Base-by-base conservation (phyloP, 2,113 vertebrate species). In the Trogon surrucura region DNA sequence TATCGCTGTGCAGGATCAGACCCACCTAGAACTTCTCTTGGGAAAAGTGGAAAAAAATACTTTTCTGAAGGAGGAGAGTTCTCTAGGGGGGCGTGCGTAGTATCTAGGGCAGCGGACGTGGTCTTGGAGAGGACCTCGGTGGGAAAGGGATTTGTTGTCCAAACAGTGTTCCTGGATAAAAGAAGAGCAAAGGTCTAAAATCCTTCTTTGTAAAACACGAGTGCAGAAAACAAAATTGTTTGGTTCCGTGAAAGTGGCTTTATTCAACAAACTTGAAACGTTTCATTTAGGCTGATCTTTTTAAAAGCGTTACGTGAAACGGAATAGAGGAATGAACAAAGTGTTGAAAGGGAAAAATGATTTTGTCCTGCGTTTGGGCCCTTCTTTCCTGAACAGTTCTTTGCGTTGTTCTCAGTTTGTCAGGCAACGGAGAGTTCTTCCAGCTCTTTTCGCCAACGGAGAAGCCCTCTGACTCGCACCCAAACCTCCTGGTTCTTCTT, bases 51-150 rank as follows among this genome's bases (percentile, higher is more conserved):
- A 17, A 27, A 11, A 66, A 77, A 47, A 51, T 57, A 71, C 20
- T 21, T 56, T 71, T 79, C 75, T 51, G 48, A 61, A 47, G 32
- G 21, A 50, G 36, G 53, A 30, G 61, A 80, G n/a, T 34, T 18
- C 50, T 60, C 47, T 7, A 26, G 25, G 5, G 18, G 41, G 6
- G 11, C 10, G 17, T 32, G 41, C 18, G 26, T 16, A 25, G 53
- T 5, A 6, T 30, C 54, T 48, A 20, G 47, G 16, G 56, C 21
- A 50, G 14, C 38, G 36, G 38, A 16, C 10, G 2, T 0, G 2
- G 29, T 34, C 11, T 36, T 47, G 51, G 61, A 56, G 47, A 74
- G 7, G 47, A 51, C 27, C 13, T 66, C 11, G 4, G 6, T 16
- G 47, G 32, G 73, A 56, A 61, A 16, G 5, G 21, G 13, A 25